A percentile compares a stretch with the other conserved stretches of the same genome.
Conservation (phyloP, 2,888 invertebrate species). For the Eurois occulta region DNA sequence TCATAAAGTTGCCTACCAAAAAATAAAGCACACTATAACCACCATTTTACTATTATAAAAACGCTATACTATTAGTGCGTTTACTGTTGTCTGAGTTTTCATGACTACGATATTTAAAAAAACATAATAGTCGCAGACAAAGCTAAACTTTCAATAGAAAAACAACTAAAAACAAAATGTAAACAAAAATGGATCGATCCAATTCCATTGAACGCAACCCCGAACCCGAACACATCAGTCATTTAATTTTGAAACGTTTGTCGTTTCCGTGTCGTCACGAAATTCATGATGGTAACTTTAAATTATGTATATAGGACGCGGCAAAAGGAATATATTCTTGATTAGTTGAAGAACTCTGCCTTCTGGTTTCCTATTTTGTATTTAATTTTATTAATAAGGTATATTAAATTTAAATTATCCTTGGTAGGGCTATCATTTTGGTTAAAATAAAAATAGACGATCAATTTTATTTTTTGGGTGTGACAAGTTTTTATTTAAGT, state of each 20-base stretch:
- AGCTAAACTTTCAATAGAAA: background rate
- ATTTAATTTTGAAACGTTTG: conserved; percentile 68
- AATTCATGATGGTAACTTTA: conserved; percentile 75
- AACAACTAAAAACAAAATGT: conserved; percentile 14
- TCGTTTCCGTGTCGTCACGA: conserved; percentile 75
- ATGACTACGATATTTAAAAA: background rate
- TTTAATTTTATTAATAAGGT: background rate
- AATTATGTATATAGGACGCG: conserved; percentile 81
- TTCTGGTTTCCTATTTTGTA: conserved; percentile 11
- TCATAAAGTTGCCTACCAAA: background rate
- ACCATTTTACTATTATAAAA: background rate
- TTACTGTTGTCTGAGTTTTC: background rate
- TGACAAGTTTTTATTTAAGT: background rate
- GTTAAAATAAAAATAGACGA: background rate
- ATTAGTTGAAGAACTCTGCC: conserved; percentile 26
- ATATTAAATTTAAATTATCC: conserved; percentile 3
- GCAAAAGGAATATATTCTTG: conserved; percentile 71
- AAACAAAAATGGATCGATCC: conserved; percentile 39
- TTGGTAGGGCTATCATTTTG: background rate
- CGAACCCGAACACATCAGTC: conserved; percentile 57
- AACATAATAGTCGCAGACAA: background rate
- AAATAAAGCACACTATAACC: background rate
- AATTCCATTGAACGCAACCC: conserved; percentile 30
- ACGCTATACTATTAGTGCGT: background rate
- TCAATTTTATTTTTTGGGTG: background rate